Evolutionary conservation across 1,140 invertebrate species (phyloP), one percentile per base, ranked within the genome.

Genomic region (Pissodes strobi): DNA sequence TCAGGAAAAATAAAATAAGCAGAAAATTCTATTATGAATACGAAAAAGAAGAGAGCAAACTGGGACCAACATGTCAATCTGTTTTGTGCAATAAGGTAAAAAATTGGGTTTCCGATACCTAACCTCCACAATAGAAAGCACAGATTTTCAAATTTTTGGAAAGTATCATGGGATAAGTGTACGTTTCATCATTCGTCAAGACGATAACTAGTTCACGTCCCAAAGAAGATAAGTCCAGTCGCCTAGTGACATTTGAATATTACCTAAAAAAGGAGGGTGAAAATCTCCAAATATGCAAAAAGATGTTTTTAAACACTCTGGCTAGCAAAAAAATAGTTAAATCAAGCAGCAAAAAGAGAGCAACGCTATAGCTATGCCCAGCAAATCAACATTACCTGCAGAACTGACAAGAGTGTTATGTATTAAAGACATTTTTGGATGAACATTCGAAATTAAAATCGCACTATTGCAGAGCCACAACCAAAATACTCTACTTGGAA

Each of bases 381-480:
- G n/a, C 9, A 43, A 43, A 12, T 58, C n/a, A 39, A 43, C 18
- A 43, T 22, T 27, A n/a, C n/a, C n/a, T n/a, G n/a, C n/a, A n/a
- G n/a, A n/a, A n/a, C n/a, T n/a, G n/a, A n/a, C n/a, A n/a, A n/a
- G n/a, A n/a, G n/a, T n/a, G n/a, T n/a, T n/a, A n/a, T n/a, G n/a
- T n/a, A n/a, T n/a, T n/a, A n/a, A n/a, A n/a, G n/a, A n/a, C n/a
- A n/a, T n/a, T n/a, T n/a, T n/a, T 58, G 9, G 21, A 15, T 8
- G 8, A 21, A n/a, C 13, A 43, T 9, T 22, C 39, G 12, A 45
- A 43, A 58, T n/a, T 58, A 15, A 8, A 58, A 22, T 46, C 55
- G 21, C 39, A 46, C 39, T 58, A 58, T 25, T 58, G 55, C 25
- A 9, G 55, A 19, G 5, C n/a, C 9, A 37, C 10, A 15, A 21